Evolutionary conservation across 2,797 vertebrate genomes (phyloP).

Genomic region (Myotis vivesi): DNA sequence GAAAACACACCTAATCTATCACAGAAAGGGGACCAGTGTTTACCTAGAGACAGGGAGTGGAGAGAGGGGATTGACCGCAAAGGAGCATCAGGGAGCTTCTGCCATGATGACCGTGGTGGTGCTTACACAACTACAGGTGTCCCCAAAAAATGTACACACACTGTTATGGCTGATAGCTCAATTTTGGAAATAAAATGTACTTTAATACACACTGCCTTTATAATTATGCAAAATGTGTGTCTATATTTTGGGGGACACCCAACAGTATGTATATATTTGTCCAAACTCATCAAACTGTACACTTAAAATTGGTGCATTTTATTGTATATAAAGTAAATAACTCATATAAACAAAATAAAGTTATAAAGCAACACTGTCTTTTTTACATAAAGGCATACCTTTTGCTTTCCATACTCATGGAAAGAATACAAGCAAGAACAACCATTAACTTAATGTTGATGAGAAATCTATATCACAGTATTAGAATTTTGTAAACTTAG

Average conservation of each 20-base stretch:
- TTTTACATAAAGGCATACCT: slow-evolving; percentile 11
- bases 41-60: background rate
- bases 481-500: background rate
- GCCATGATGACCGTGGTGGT: background rate
- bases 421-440: slow-evolving; percentile 16
- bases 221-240: too few relatives aligned
- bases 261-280: too few relatives aligned
- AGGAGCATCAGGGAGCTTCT: background rate
- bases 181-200: too few relatives aligned
- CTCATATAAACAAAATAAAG: background rate
- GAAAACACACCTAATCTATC: background rate
- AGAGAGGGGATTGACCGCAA: background rate
- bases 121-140: background rate
- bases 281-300: background rate
- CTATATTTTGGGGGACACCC: too few relatives aligned
- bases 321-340: background rate
- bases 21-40: background rate
- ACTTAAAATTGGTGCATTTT: background rate
- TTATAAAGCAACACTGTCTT: background rate
- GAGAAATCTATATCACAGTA: background rate
- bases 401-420: background rate
- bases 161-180: too few relatives aligned
- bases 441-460: background rate
- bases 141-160: too few relatives aligned
- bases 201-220: too few relatives aligned